Conservation (phyloP, 2,113 vertebrate genomes). For the Petrocephalus microphthalmus region DNA sequence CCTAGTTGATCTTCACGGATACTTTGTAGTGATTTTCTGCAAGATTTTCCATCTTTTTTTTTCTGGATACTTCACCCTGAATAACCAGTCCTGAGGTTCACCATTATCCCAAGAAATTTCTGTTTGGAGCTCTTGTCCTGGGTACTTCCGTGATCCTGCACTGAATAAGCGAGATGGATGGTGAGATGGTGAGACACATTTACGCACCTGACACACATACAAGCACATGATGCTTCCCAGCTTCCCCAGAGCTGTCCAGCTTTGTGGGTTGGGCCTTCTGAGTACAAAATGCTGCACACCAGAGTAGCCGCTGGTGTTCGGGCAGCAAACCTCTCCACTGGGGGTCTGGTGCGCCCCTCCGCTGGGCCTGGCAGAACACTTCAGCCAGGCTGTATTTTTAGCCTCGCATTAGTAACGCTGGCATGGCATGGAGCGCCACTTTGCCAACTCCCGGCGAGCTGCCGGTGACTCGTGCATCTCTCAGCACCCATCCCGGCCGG, state of each 20-base stretch:
- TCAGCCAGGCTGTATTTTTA: slow-evolving; percentile 25
- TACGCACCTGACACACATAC: not conserved
- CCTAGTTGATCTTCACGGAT: not conserved
- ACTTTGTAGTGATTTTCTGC: not conserved
- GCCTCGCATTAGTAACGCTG: slow-evolving; percentile 25
- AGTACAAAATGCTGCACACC: slow-evolving; percentile 1
- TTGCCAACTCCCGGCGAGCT: not conserved
- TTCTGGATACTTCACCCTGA: not conserved
- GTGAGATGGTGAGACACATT: not conserved
- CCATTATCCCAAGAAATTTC: not conserved
- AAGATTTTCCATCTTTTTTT: not conserved
- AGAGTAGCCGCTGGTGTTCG: not conserved
- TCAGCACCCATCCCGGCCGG: slow-evolving; percentile 3
- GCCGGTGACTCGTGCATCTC: slow-evolving; percentile 15
- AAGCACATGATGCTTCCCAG: too few relatives aligned
- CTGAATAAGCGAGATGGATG: not conserved
- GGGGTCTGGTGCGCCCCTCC: not conserved
- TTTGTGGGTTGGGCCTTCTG: not conserved
- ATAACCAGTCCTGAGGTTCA: not conserved
- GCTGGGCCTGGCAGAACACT: slow-evolving; percentile 3
- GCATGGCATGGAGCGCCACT: not conserved
- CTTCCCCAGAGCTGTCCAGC: not conserved
- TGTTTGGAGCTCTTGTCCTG: not conserved
- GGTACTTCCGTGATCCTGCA: not conserved
- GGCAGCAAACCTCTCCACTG: not conserved